Evolutionary conservation across 1,140 invertebrate genomes (phyloP).

Genomic region (Augochlora pura): DNA sequence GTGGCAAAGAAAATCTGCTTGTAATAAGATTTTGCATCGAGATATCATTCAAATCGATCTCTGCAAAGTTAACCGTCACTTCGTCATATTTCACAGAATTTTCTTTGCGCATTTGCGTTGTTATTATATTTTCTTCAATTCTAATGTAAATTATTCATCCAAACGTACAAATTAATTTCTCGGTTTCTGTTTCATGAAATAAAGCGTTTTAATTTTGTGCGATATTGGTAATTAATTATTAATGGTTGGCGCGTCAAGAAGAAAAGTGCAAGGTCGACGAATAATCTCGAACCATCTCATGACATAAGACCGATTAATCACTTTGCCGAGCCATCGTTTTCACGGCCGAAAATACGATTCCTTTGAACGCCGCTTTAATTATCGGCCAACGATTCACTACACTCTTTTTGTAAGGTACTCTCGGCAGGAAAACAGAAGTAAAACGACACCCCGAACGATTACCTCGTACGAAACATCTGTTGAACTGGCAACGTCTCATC

Average conservation of each 20-base stretch:
- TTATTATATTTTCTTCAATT: too few species aligned
- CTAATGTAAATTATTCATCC: too few species aligned
- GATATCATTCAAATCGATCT: too few species aligned
- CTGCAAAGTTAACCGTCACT: too few species aligned
- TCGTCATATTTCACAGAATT: too few species aligned
- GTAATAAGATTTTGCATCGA: too few species aligned
- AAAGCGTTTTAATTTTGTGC: too few species aligned
- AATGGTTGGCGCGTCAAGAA: too few species aligned
- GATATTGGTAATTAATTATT: not conserved
- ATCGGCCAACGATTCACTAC: slow-evolving; percentile 44
- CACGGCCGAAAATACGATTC: slow-evolving; percentile 36
- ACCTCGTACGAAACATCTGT: slow-evolving; percentile 50
- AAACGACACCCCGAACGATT: slow-evolving; percentile 38
- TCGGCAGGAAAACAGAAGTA: slow-evolving; percentile 23
- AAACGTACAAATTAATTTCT: too few species aligned
- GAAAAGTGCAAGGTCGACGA: not conserved
- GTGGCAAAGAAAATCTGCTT: too few species aligned
- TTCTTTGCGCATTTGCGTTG: too few species aligned
- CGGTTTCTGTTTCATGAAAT: too few species aligned
- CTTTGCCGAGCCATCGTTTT: not conserved
- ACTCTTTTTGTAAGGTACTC: slow-evolving; percentile 29
- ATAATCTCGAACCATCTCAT: not conserved
- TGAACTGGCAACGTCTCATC: slow-evolving; percentile 14
- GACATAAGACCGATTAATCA: slow-evolving; percentile 23
- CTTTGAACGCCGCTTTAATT: slow-evolving; percentile 61